Conservation (phyloP, 2,888 invertebrate genomes). For the Campaea margaritaria region DNA sequence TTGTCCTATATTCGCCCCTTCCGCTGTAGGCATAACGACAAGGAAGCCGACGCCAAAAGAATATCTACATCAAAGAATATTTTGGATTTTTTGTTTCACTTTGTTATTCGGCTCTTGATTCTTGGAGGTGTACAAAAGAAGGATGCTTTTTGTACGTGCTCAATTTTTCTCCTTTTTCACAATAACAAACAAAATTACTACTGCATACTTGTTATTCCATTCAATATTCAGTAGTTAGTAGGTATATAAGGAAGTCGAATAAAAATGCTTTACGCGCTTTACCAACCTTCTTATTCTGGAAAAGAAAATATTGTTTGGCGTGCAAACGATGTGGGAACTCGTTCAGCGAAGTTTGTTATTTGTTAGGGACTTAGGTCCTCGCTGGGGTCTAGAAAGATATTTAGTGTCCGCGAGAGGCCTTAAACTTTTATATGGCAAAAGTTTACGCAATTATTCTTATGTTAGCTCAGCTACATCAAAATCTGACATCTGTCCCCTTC, state of each 20-base stretch:
- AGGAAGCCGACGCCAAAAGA: constrained; percentile 38
- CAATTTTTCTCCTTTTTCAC: constrained; percentile 24
- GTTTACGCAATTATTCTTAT: too few relatives aligned
- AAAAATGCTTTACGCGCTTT: constrained; percentile 11
- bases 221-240: constrained; percentile 29
- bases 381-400: too few relatives aligned
- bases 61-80: constrained; percentile 41
- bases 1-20: constrained; percentile 22
- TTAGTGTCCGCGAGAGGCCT: too few relatives aligned
- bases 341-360: not conserved
- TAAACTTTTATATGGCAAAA: too few relatives aligned
- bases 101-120: constrained; percentile 40
- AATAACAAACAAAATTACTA: constrained; percentile 32
- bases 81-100: constrained; percentile 32
- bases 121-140: constrained; percentile 32
- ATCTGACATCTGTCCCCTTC: constrained; percentile 10
- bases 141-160: constrained; percentile 30
- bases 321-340: not conserved
- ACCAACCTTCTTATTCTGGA: constrained; percentile 9
- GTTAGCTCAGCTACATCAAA: not conserved
- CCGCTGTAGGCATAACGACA: constrained; percentile 21
- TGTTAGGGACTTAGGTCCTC: too few relatives aligned
- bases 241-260: constrained; percentile 10
- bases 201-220: constrained; percentile 26
- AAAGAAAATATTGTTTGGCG: constrained; percentile 19